A percentile compares a stretch with the other conserved stretches of the same genome.
Evolutionary conservation across 2,113 vertebrate genomes (phyloP).

Genomic region (Centropus bengalensis): DNA sequence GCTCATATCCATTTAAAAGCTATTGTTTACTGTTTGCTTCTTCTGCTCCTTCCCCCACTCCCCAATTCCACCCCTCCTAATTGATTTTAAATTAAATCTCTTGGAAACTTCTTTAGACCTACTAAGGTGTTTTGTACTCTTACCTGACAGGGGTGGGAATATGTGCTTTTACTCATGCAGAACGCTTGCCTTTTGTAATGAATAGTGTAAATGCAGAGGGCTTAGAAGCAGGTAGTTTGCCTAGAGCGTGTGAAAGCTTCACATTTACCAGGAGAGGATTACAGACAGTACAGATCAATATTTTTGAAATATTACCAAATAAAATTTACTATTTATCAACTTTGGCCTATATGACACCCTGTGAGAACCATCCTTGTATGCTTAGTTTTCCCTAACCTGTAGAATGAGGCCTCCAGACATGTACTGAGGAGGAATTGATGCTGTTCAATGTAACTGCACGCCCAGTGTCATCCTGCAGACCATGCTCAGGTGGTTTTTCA

Average conservation of each 20-base stretch:
- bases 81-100: neutral
- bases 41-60: neutral
- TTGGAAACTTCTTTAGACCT: neutral
- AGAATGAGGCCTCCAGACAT: neutral
- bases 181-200: neutral
- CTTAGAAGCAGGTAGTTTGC: neutral
- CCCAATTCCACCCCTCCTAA: neutral
- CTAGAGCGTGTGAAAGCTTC: neutral
- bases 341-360: neutral
- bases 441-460: neutral
- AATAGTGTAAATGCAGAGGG: conserved; percentile 6
- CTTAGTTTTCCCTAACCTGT: neutral
- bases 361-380: neutral
- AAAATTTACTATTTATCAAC: conserved; percentile 31
- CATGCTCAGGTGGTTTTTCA: neutral
- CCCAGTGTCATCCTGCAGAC: neutral
- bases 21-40: neutral
- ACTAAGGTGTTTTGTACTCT: neutral
- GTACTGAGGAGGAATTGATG: neutral
- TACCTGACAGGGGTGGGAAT: neutral
- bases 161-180: neutral
- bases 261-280: neutral
- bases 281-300: neutral
- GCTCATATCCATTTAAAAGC: neutral
- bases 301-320: neutral